phyloP scores from a whole-genome alignment of 1,140 invertebrate genomes.

The Macrobrachium nipponense region DNA sequence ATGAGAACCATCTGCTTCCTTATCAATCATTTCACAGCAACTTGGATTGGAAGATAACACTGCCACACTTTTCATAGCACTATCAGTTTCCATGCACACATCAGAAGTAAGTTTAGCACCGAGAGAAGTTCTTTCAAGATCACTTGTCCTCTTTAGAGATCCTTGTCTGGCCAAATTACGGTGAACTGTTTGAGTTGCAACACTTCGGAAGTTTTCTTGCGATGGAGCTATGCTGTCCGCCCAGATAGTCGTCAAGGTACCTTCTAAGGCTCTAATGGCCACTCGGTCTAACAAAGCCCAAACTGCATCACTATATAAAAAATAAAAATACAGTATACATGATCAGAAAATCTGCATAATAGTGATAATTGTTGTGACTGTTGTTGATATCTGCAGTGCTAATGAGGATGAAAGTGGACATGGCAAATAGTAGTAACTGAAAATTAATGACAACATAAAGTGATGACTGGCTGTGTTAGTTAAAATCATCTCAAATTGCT shows the following conservation, averaged over 20 bases:
- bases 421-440: too few relatives aligned
- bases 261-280: constrained; percentile 31
- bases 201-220: constrained; percentile 9
- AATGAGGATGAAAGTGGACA: too few relatives aligned
- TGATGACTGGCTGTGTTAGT: too few relatives aligned
- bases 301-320: constrained; percentile 48
- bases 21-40: too few relatives aligned
- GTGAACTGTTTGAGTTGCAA: constrained; percentile 42
- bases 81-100: too few relatives aligned
- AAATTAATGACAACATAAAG: too few relatives aligned
- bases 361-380: background rate
- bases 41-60: too few relatives aligned
- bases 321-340: background rate
- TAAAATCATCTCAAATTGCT: too few relatives aligned
- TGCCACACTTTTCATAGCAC: background rate
- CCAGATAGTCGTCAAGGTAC: constrained; percentile 29
- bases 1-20: background rate
- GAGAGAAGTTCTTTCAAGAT: too few relatives aligned
- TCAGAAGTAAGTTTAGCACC: too few relatives aligned
- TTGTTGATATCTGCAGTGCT: background rate
- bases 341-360: background rate
- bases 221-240: constrained; percentile 10
- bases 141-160: too few relatives aligned
- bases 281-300: constrained; percentile 54
- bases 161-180: constrained; percentile 58